A percentile compares a stretch with the other conserved stretches of the same genome.
Conservation (phyloP, 2,888 invertebrate species). For the Mylabris sibirica region DNA sequence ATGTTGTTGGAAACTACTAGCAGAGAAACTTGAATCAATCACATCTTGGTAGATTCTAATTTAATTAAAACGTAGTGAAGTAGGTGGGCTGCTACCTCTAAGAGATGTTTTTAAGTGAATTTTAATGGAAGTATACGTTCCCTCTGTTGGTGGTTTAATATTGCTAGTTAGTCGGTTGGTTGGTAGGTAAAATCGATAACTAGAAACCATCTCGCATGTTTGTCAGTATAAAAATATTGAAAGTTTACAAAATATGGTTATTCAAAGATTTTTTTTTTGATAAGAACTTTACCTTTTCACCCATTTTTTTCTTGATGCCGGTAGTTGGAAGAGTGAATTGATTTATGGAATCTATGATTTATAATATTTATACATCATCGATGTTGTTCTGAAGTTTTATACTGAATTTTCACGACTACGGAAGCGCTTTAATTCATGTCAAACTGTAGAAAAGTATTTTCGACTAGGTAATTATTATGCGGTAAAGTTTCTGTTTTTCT, state of each 20-base stretch:
- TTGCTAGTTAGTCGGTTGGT: slow-evolving; percentile 9
- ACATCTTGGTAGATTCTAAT: background rate
- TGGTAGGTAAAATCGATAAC: slow-evolving; percentile 24
- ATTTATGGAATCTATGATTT: slow-evolving; percentile 41
- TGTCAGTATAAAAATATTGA: slow-evolving; percentile 27
- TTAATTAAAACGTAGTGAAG: slow-evolving; percentile 24
- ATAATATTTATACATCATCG: slow-evolving; percentile 35
- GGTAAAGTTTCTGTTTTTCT: background rate
- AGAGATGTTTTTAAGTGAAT: slow-evolving; percentile 4
- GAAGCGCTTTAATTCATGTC: slow-evolving; percentile 5
- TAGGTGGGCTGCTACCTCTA: background rate
- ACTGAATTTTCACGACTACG: background rate
- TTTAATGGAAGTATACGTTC: background rate
- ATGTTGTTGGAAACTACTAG: background rate
- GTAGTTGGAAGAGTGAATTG: slow-evolving; percentile 23
- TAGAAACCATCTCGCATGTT: slow-evolving; percentile 30
- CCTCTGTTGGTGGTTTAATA: background rate
- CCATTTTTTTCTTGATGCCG: too few species aligned
- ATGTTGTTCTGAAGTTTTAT: slow-evolving; percentile 16
- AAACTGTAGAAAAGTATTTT: background rate
- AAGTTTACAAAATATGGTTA: slow-evolving; percentile 36
- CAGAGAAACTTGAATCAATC: background rate
- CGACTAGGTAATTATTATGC: background rate
- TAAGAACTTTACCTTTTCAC: slow-evolving; percentile 29
- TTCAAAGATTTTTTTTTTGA: slow-evolving; percentile 33